Evolutionary conservation across 2,888 invertebrate genomes (phyloP).

Genomic region (Tetranychus piercei): DNA sequence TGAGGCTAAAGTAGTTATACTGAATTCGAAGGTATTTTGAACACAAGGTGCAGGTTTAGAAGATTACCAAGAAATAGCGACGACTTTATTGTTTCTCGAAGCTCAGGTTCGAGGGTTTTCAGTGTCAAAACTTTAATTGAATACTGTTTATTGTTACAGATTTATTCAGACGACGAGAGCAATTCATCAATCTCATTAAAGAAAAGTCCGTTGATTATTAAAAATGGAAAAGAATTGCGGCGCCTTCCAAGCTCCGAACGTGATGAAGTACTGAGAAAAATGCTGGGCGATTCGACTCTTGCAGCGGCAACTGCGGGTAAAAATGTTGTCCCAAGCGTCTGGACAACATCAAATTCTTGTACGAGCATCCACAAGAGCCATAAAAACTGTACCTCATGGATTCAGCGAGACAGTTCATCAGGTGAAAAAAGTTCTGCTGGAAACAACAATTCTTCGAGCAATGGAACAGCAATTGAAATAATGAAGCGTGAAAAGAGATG

Average conservation of each 20-base stretch:
- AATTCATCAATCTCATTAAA: background rate
- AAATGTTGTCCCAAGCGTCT: background rate
- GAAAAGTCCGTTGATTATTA: background rate
- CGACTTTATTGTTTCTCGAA: background rate
- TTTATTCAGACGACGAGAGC: slow-evolving; percentile 4
- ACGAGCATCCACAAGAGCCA: slow-evolving; percentile 8
- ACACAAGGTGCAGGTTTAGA: too few relatives aligned
- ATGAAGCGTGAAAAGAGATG: background rate
- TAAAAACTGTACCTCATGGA: slow-evolving; percentile 16
- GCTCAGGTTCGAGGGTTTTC: background rate
- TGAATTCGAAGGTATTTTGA: too few relatives aligned
- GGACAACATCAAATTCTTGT: background rate
- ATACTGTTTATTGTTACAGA: background rate
- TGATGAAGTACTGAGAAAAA: slow-evolving; percentile 17
- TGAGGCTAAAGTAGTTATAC: too few relatives aligned
- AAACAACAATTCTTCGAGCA: background rate
- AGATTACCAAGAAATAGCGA: too few relatives aligned
- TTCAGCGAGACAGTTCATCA: slow-evolving; percentile 16
- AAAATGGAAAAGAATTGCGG: slow-evolving; percentile 12
- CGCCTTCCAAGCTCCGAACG: slow-evolving; percentile 19
- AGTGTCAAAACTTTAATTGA: background rate
- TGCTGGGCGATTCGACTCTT: background rate
- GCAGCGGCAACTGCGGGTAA: background rate
- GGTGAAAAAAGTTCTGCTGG: slow-evolving; percentile 13
- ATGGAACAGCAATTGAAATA: background rate